phyloP scores from a whole-genome alignment of 2,797 vertebrate species.

The Euthynnus affinis region DNA sequence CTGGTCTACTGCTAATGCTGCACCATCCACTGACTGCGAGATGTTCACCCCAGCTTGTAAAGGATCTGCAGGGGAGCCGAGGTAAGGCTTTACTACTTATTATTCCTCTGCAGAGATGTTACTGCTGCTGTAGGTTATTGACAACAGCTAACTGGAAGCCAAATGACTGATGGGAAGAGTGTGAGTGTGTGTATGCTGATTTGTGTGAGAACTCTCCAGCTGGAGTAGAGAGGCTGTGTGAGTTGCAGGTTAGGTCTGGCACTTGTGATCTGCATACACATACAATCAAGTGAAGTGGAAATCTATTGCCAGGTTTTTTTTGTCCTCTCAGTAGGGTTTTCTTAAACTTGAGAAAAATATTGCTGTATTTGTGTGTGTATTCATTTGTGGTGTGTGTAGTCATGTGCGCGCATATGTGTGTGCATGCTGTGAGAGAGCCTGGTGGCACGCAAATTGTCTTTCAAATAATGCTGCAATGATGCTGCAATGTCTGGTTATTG shows the following conservation, averaged over 20 bases:
- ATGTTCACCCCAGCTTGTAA: slow-evolving; percentile 81
- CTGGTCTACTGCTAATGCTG: slow-evolving; percentile 72
- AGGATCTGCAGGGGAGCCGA: slow-evolving; percentile 74
- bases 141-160: slow-evolving; percentile 41
- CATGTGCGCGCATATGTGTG: neutral
- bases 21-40: slow-evolving; percentile 66
- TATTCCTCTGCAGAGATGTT: slow-evolving; percentile 36
- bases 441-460: slow-evolving; percentile 42
- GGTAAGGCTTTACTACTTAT: slow-evolving; percentile 66
- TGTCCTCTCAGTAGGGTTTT: slow-evolving; percentile 1
- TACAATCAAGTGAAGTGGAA: slow-evolving; percentile 23
- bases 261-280: slow-evolving; percentile 32
- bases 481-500: slow-evolving; percentile 62
- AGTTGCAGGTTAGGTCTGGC: slow-evolving; percentile 53
- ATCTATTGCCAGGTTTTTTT: neutral
- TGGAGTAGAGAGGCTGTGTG: slow-evolving; percentile 53
- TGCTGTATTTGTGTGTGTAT: neutral
- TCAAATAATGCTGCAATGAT: slow-evolving; percentile 54
- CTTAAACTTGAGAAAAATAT: slow-evolving; percentile 34
- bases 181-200: slow-evolving; percentile 39
- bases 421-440: slow-evolving; percentile 14
- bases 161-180: slow-evolving; percentile 52
- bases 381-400: neutral
- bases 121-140: slow-evolving; percentile 27
- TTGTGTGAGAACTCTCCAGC: slow-evolving; percentile 74